phyloP scores from a whole-genome alignment of 53 echinoderm and acorn worm species.

The Astropecten irregularis region DNA sequence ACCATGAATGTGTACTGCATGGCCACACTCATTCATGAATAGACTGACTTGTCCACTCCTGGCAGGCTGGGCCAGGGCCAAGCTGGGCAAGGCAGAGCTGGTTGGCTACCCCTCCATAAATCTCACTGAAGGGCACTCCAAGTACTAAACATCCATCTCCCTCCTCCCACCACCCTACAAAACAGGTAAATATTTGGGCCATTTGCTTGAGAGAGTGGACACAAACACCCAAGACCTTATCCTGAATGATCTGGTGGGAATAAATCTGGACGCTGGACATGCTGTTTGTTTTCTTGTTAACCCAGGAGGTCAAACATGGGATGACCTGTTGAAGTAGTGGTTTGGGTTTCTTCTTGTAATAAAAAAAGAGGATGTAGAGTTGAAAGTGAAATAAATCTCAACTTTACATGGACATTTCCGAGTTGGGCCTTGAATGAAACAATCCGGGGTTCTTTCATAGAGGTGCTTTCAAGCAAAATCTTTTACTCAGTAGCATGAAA shows the following conservation, averaged over 20 bases:
- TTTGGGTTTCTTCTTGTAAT: background rate
- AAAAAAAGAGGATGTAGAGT: background rate
- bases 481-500: too few relatives aligned
- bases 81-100: too few relatives aligned
- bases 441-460: too few relatives aligned
- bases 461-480: too few relatives aligned
- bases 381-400: slow-evolving; percentile 9
- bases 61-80: too few relatives aligned
- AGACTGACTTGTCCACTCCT: background rate
- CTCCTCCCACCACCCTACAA: too few relatives aligned
- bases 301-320: slow-evolving; percentile 18
- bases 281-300: slow-evolving; percentile 37
- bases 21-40: background rate
- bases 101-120: too few relatives aligned
- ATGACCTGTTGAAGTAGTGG: background rate
- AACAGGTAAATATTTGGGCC: slow-evolving; percentile 18
- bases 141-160: background rate
- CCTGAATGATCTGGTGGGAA: background rate
- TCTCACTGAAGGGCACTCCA: background rate
- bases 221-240: background rate
- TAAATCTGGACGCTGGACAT: slow-evolving; percentile 34
- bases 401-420: too few relatives aligned
- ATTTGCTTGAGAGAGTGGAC: background rate
- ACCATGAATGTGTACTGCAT: background rate
- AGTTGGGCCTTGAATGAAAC: too few relatives aligned